Conservation (phyloP, 2,888 invertebrate species). For the Cartodere bifasciata region DNA sequence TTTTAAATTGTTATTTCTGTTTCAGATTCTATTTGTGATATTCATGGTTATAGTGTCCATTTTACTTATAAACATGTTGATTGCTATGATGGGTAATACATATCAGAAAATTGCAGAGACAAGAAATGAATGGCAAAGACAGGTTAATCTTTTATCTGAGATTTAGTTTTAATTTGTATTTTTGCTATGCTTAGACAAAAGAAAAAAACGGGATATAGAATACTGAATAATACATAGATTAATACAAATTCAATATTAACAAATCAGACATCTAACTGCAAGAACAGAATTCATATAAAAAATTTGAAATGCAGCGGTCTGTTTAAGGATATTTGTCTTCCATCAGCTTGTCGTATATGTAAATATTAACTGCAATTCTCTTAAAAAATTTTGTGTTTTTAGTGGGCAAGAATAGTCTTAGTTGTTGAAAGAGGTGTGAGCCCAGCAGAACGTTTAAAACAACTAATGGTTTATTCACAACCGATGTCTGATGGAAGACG, state of each 20-base stretch:
- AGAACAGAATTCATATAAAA: no score
- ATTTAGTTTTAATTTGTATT: no score
- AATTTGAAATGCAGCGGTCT: no score
- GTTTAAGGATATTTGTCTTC: no score
- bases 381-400: constrained; percentile 15
- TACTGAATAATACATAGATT: no score
- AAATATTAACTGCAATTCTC: no score
- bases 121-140: constrained; percentile 94
- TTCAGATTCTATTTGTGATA: constrained; percentile 77
- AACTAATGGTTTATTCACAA: constrained; percentile 84
- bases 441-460: constrained; percentile 72
- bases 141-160: constrained; percentile 48
- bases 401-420: constrained; percentile 96
- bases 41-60: constrained; percentile 97
- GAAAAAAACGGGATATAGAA: no score
- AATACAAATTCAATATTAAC: no score
- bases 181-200: no score
- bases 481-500: constrained; percentile 82
- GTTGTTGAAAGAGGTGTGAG: constrained; percentile 96
- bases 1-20: no score
- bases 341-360: no score
- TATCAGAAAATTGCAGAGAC: constrained; percentile 97
- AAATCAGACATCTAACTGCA: no score
- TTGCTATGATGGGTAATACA: constrained; percentile 99
- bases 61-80: constrained; percentile 92